Evolutionary conservation across 2,888 invertebrate species (phyloP), one percentile per base, ranked within the genome.

Genomic region (Drosophila infuscata): DNA sequence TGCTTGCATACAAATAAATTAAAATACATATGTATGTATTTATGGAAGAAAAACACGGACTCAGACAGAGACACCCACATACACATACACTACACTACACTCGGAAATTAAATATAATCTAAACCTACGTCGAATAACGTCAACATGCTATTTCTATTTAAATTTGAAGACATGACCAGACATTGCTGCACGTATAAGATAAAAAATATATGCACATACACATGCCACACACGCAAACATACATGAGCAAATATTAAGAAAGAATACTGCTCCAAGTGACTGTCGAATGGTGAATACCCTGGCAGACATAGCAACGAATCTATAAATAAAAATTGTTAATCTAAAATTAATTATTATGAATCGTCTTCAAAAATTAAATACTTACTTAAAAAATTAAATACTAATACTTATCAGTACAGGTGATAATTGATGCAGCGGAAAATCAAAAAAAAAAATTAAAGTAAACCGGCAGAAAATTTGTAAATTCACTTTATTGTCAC

Each of bases 161-260:
- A 88, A 87, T 87, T 87, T 87, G 71, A 73, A 82, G 68, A 71
- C 56, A 53, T 65, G 65, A 58, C 63, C 68, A 66, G 61, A 57
- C 84, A 87, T 87, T 62, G 87, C 89, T 88, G 87, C 87, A 87
- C 87, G 87, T 81, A 74, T 74, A 61, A 87, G 87, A 87, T 87
- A 87, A 87, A 87, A 81, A 81, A 84, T 75, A 84, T 72, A 72
- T 59, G 46, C 43, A 63, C 62, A 68, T 51, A 70, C 54, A 72
- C 62, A 74, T 57, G 20, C 49, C 6, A 25, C 48, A 54, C 32
- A 58, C 46, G 38, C 29, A 57, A 35, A 46, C 46, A 25, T 38
- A 48, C 58, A 48, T 25, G 8, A 20, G 61, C 52, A 52, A 7
- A 59, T 17, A 49, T 20, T 38, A 56, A 36, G 53, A 7, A 17